Base-by-base conservation (phyloP, 2,113 vertebrate species). In the Furnarius figulus region DNA sequence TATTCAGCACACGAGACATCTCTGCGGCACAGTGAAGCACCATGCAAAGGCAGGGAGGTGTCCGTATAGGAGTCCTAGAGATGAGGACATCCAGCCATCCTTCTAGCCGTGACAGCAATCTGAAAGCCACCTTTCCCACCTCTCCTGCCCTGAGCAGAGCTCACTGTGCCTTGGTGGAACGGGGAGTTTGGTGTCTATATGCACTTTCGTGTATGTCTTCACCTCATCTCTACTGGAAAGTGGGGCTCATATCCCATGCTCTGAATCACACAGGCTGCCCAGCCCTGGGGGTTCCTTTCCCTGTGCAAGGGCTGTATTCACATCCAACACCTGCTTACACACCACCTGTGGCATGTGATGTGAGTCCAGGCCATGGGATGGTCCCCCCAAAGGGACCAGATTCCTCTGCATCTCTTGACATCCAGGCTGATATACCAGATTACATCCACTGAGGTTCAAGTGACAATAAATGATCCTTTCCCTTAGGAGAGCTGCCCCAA, bases 291-390 rank as follows among this genome's bases (percentile, higher is more conserved):
- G 15, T 61, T 55, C 58, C 19, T 62, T 75, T 28, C 22, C 35
- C 53, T 56, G 13, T 37, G 37, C 42, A 72, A 85, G 35, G 59
- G 52, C 55, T 49, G 6, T n/a, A 56, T 8, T 40, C 8, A 55
- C 4, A 24, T 33, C 33, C 42, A 68, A 55, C 62, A 42, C 40
- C 27, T 35, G 49, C 49, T 91, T 68, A 68, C 35, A 68, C 35
- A 50, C 13, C 14, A 15, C 18, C 27, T 2, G 0, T 8, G 16
- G 18, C 2, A 9, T 8, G 33, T 44, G 63, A 59, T 50, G 23
- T 0, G 0, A 81, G 58, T 74, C 46, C 42, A 78, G 59, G 21
- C 39, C 7, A 4, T 37, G n/a, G 72, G 22, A 62, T 1, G 7
- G 55, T 62, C n/a, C 39, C 80, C 33, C 23, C 0, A 0, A 53